These are phyloP conservation scores for Pristionchus entomophagus DNA, from an alignment of 2,888 invertebrate genomes.

Conservation along the genomic window DNA sequence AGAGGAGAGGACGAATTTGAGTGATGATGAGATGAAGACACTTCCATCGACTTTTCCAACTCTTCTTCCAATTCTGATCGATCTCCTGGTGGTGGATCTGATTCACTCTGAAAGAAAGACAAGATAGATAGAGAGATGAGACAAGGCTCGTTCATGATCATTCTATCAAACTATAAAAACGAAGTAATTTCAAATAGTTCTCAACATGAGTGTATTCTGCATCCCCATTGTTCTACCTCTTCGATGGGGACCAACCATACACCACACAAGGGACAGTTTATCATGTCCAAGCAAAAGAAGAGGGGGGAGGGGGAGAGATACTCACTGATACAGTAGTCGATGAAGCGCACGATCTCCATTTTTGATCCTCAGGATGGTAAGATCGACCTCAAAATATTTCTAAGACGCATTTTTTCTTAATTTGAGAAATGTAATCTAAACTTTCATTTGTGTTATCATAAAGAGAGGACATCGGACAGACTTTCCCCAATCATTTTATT, in stretches of 20 bases:
- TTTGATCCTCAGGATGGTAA: conserved; percentile 42
- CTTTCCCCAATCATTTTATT: too few relatives aligned
- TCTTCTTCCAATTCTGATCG: conserved; percentile 19
- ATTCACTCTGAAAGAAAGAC: neutral
- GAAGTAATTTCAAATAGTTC: too few relatives aligned
- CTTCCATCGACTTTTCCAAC: neutral
- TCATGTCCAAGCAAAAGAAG: neutral
- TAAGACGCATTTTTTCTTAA: neutral
- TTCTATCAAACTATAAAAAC: too few relatives aligned
- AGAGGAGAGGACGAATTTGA: neutral
- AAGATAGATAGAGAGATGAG: neutral
- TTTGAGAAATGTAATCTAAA: too few relatives aligned
- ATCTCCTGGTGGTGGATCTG: neutral
- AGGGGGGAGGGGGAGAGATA: neutral
- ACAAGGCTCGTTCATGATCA: too few relatives aligned
- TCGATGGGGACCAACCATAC: too few relatives aligned
- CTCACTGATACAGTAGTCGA: conserved; percentile 38
- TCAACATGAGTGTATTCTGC: too few relatives aligned
- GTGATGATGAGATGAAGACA: neutral
- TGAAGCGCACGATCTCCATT: neutral
- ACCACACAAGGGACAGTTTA: neutral
- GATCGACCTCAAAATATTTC: conserved; percentile 32
- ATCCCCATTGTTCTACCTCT: too few relatives aligned
- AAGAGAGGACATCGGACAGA: too few relatives aligned
- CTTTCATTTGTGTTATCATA: too few relatives aligned